phyloP scores from a whole-genome alignment of 2,797 vertebrate genomes.

The Pteronotus mesoamericanus region DNA sequence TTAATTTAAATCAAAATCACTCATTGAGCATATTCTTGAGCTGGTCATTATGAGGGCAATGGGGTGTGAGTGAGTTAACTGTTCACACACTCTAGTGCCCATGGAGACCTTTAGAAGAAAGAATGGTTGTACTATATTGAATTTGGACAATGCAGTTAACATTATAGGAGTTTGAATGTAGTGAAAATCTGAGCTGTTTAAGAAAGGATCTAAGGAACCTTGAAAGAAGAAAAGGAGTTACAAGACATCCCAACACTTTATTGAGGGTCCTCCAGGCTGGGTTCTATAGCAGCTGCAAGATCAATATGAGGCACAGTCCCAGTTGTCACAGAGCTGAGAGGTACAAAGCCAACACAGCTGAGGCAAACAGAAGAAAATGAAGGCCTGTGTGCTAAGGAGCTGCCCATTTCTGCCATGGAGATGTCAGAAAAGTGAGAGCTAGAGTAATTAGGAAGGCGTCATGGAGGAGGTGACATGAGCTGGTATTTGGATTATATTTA shows the following conservation, averaged over 20 bases:
- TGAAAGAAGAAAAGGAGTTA: background rate
- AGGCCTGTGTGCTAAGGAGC: background rate
- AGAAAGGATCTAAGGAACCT: background rate
- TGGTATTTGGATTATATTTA: background rate
- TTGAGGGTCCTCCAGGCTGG: background rate
- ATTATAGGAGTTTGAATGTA: background rate
- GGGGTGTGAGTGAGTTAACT: background rate
- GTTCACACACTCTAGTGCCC: background rate
- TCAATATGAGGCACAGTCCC: background rate
- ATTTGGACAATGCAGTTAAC: background rate
- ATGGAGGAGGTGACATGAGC: background rate
- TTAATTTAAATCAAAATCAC: conserved; percentile 9
- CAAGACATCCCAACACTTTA: background rate
- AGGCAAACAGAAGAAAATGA: background rate
- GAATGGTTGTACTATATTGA: background rate
- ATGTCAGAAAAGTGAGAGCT: background rate
- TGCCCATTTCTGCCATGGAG: background rate
- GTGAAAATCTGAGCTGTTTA: background rate
- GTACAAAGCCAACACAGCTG: background rate
- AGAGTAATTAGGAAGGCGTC: background rate
- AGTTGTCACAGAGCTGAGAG: background rate
- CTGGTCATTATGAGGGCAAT: background rate
- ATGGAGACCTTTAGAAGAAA: background rate
- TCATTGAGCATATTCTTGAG: background rate
- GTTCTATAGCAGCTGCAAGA: background rate